A percentile compares a stretch with the other conserved stretches of the same genome.
phyloP scores from a whole-genome alignment of 2,888 invertebrate species.

The Drosophila quinaria region DNA sequence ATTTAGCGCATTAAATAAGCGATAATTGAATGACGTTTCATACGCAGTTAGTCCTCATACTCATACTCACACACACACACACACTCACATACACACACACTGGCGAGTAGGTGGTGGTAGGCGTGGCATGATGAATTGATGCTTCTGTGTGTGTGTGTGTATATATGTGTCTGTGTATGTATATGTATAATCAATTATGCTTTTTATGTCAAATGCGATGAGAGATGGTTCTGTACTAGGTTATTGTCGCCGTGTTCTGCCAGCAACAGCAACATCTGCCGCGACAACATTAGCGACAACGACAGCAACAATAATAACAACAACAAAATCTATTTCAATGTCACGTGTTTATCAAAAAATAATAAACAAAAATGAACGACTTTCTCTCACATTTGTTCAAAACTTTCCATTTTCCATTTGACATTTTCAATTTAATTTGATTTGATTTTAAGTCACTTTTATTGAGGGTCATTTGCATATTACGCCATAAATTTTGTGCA shows the following conservation, averaged over 20 bases:
- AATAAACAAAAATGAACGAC: conserved; percentile 21
- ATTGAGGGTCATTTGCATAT: conserved; percentile 62
- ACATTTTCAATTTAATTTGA: conserved; percentile 54
- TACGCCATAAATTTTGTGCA: conserved; percentile 37
- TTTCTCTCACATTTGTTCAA: conserved; percentile 21
- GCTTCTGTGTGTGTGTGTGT: conserved; percentile 3
- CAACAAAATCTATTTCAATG: not conserved
- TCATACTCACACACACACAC: conserved; percentile 1
- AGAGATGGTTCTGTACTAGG: conserved; percentile 35
- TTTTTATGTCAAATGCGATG: conserved; percentile 69
- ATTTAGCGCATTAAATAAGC: conserved; percentile 71
- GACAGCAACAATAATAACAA: conserved; percentile 21
- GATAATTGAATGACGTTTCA: conserved; percentile 73
- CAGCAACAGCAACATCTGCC: conserved; percentile 33
- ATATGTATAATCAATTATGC: conserved; percentile 69
- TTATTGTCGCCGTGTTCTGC: conserved; percentile 33
- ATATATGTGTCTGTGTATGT: conserved; percentile 6
- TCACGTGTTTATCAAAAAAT: conserved; percentile 14
- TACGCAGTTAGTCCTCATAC: conserved; percentile 43
- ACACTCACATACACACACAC: not conserved
- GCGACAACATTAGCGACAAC: conserved; percentile 48
- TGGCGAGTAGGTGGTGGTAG: not conserved
- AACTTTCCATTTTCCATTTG: conserved; percentile 21
- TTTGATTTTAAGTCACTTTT: conserved; percentile 51
- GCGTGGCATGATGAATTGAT: conserved; percentile 9